These are phyloP conservation scores for Pseudococcus viburni DNA, from an alignment of 2,888 invertebrate species.

Conservation along the genomic window DNA sequence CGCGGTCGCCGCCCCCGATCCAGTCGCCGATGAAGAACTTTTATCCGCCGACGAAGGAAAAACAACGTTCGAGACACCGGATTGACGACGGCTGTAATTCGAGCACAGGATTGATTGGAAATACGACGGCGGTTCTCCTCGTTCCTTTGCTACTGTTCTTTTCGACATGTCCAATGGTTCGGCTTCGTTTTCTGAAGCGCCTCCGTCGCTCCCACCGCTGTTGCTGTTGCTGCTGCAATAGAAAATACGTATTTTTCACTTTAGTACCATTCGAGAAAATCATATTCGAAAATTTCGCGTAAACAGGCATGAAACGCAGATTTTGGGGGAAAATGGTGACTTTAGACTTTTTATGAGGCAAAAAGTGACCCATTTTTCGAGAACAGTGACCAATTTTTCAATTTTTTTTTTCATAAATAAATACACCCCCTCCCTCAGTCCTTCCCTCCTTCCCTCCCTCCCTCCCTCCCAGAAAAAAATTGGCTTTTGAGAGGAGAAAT, in stretches of 20 bases:
- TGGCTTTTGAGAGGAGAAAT: too few relatives aligned
- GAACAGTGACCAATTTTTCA: too few relatives aligned
- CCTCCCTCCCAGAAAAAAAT: too few relatives aligned
- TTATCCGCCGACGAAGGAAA: slow-evolving; percentile 19
- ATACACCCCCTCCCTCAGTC: too few relatives aligned
- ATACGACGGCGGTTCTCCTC: slow-evolving; percentile 65
- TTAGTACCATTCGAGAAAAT: too few relatives aligned
- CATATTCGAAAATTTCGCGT: too few relatives aligned
- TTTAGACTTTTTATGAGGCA: too few relatives aligned
- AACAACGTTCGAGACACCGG: not conserved
- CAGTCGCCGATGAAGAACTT: not conserved
- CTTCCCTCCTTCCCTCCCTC: too few relatives aligned
- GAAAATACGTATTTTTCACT: not conserved
- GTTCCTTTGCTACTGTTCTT: slow-evolving; percentile 51
- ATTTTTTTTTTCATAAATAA: too few relatives aligned
- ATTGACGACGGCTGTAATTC: slow-evolving; percentile 59
- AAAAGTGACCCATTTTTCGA: too few relatives aligned
- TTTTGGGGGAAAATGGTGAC: too few relatives aligned
- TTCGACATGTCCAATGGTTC: slow-evolving; percentile 64
- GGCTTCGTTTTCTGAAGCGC: slow-evolving; percentile 51
- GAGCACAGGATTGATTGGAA: slow-evolving; percentile 63
- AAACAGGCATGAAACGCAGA: too few relatives aligned
- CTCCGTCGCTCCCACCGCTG: slow-evolving; percentile 11
- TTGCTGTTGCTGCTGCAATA: not conserved
- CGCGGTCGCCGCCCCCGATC: not conserved